These are phyloP conservation scores for Ovis aries DNA, from an alignment of 2,113 vertebrate species.

Conservation along the genomic window DNA sequence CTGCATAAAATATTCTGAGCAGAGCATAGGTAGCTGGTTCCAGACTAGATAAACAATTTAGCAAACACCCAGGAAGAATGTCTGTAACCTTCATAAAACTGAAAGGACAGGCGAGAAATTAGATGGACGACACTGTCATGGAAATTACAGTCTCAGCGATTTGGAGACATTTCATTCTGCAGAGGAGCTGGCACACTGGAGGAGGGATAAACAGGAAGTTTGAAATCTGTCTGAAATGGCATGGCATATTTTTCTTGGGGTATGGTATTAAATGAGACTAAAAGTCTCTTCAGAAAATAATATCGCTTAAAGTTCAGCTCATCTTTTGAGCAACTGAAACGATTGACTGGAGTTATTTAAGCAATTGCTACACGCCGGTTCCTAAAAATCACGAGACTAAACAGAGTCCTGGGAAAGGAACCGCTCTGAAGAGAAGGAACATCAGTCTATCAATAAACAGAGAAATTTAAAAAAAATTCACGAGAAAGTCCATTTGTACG, in stretches of 20 bases:
- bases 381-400: conserved; percentile 17
- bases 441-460: neutral
- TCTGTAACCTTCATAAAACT: conserved; percentile 79
- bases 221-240: conserved; percentile 22
- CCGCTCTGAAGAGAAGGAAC: neutral
- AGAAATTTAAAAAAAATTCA: neutral
- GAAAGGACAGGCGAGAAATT: conserved; percentile 79
- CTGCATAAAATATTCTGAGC: conserved; percentile 77
- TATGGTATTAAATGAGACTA: neutral
- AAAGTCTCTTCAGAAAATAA: conserved; percentile 42
- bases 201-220: conserved; percentile 25
- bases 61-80: conserved; percentile 73
- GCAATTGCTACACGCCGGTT: neutral
- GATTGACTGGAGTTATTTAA: conserved; percentile 35
- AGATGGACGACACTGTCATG: conserved; percentile 69
- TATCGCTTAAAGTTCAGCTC: conserved; percentile 42
- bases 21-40: conserved; percentile 60
- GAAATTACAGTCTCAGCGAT: conserved; percentile 75
- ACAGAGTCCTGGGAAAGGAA: neutral
- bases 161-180: conserved; percentile 56
- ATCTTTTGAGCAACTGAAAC: conserved; percentile 12
- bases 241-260: neutral
- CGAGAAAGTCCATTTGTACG: neutral
- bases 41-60: conserved; percentile 76
- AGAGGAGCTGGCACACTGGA: neutral